Evolutionary conservation across 2,797 vertebrate species (phyloP).

Genomic region (Champsocephalus gunnari): DNA sequence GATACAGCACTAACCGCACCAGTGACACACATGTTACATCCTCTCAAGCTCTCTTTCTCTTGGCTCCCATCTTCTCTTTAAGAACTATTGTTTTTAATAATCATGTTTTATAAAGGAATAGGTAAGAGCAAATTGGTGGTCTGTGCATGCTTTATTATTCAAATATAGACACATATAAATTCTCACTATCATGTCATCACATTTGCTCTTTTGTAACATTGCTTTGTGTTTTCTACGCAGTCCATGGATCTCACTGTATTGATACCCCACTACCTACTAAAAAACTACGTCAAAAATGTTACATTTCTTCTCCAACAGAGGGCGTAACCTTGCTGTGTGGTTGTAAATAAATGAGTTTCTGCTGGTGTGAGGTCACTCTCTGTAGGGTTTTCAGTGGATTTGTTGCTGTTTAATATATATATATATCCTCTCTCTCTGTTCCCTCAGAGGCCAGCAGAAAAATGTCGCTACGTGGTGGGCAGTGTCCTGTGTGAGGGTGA

Average conservation of each 20-base stretch:
- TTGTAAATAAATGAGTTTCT: not conserved
- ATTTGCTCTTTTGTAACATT: not conserved
- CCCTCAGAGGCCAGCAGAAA: conserved; percentile 87
- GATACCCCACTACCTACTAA: not conserved
- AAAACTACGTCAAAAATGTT: not conserved
- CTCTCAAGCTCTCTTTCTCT: not conserved
- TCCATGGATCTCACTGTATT: not conserved
- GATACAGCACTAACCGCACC: not conserved
- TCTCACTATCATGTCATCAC: too few relatives aligned
- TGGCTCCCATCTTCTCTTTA: conserved; percentile 3
- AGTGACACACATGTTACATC: conserved; percentile 4
- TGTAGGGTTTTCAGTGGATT: conserved; percentile 1
- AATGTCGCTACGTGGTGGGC: conserved; percentile 92
- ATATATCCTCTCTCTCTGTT: conserved; percentile 14
- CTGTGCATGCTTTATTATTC: not conserved
- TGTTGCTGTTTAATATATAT: not conserved
- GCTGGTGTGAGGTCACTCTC: not conserved
- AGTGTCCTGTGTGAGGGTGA: conserved; percentile 94
- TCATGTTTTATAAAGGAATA: not conserved
- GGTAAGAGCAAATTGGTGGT: not conserved
- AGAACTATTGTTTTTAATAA: not conserved
- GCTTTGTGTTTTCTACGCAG: not conserved
- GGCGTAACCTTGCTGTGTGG: not conserved
- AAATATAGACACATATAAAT: not conserved
- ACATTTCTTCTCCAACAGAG: conserved; percentile 7